Base-by-base conservation (phyloP, 2,888 invertebrate species). In the Elysia crispata region DNA sequence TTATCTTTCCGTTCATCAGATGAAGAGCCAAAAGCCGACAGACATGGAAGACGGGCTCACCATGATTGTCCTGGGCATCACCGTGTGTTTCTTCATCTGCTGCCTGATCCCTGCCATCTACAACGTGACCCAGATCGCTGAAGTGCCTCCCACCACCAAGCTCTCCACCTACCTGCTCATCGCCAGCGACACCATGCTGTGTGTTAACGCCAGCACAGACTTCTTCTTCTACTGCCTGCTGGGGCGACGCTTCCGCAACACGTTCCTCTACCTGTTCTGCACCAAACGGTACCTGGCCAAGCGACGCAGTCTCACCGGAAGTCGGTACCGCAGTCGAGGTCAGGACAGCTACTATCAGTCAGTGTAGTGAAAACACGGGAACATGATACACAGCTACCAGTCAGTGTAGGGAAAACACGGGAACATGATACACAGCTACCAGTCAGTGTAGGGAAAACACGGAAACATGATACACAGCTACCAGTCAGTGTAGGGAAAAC, bases 171-270 rank as follows among this genome's bases (percentile, higher is more conserved):
- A 79, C 70, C 60, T 84, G 13, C 30, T 84, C 25, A 79, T 79
- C 15, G 79, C 81, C 6, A 81, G 81, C 20, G 84, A 84, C 76
- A 83, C 83, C 50, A 84, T 83, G 78, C 79, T 85, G 23, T 79
- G 83, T 15, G 75, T 82, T 57, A 86, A 85, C 79, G 83, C 86
- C 6, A 78, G 83, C 64, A 82, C 81, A 5, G 81, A 84, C 80
- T 84, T 84, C 69, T 80, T 83, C 70, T 84, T 84, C 81, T 84
- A 84, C 80, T 84, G 84, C 28, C 76, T 84, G 31, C 79, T 83
- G 66, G 84, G 84, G 0, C 79, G 81, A 5, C 81, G 76, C 76
- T 84, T 84, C 75, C 49, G 84, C 25, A 70, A 30, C 41, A 72
- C 80, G 25, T 83, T 84, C 62, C 41, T 81, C 8, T 70, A 73